Conservation (phyloP, 64 coral and sea anemone genomes). For the Orbicella faveolata region DNA sequence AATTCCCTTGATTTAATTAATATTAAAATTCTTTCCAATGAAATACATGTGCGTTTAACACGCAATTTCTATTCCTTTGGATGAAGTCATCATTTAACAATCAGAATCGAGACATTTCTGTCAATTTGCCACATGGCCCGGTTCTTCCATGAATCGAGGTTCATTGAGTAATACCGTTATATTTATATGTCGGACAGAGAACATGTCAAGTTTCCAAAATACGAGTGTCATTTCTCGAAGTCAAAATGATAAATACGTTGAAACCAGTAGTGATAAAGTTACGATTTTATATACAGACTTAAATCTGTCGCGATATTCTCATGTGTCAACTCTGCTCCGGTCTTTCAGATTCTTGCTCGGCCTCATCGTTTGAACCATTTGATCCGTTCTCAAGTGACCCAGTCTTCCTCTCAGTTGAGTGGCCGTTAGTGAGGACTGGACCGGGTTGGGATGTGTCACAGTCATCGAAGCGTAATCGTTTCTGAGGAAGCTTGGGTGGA, state of each 20-base stretch:
- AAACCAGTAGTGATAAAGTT: background rate
- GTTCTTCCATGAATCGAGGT: too few relatives aligned
- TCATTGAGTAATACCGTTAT: too few relatives aligned
- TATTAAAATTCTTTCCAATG: too few relatives aligned
- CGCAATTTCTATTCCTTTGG: too few relatives aligned
- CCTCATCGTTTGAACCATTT: background rate
- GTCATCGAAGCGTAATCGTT: constrained; percentile 25
- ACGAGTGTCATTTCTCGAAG: too few relatives aligned
- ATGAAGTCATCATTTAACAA: too few relatives aligned
- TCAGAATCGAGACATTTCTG: too few relatives aligned
- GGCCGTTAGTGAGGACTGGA: background rate
- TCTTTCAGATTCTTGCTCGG: background rate
- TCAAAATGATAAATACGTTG: background rate
- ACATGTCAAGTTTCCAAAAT: too few relatives aligned
- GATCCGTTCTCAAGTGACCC: background rate
- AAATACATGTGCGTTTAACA: too few relatives aligned
- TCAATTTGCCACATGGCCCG: too few relatives aligned
- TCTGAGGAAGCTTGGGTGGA: constrained; percentile 31
- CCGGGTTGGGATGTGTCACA: background rate
- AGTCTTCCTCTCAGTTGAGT: background rate
- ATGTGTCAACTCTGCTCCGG: background rate
- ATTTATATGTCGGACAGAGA: too few relatives aligned
- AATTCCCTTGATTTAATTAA: too few relatives aligned
- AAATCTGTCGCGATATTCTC: background rate
- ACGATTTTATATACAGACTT: background rate